phyloP scores from a whole-genome alignment of 2,888 invertebrate genomes.

The Keiferia lycopersicella region DNA sequence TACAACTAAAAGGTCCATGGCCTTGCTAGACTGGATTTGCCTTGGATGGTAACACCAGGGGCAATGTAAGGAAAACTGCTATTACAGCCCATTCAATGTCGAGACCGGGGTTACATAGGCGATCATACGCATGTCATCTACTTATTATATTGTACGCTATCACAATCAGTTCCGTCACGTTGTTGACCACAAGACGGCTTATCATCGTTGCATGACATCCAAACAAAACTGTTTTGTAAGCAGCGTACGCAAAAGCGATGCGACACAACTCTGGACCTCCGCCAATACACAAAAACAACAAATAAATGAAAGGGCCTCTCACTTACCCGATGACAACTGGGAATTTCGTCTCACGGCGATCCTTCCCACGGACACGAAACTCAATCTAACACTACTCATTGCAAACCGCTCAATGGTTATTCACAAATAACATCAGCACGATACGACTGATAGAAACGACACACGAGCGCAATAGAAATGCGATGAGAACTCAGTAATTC shows the following conservation, averaged over 20 bases:
- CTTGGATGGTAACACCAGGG: conserved; percentile 22
- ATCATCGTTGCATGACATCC: conserved; percentile 67
- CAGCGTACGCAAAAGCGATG: conserved; percentile 49
- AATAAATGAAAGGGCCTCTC: conserved; percentile 41
- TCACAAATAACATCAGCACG: conserved; percentile 68
- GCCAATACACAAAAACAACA: conserved; percentile 63
- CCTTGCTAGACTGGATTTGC: conserved; percentile 34
- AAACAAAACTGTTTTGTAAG: conserved; percentile 16
- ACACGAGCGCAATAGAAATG: conserved; percentile 61
- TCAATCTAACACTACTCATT: conserved; percentile 78
- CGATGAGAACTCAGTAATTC: conserved; percentile 45
- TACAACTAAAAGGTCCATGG: conserved; percentile 42
- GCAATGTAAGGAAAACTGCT: conserved; percentile 24
- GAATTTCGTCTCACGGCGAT: conserved; percentile 74
- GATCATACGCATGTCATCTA: neutral
- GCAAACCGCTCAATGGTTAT: conserved; percentile 52
- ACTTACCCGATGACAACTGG: conserved; percentile 73
- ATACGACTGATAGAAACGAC: conserved; percentile 55
- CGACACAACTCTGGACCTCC: conserved; percentile 60
- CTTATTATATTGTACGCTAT: neutral
- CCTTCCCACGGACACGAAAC: conserved; percentile 74
- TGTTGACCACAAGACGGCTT: conserved; percentile 31
- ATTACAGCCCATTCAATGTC: conserved; percentile 23
- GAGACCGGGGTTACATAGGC: conserved; percentile 10
- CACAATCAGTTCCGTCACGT: neutral